These are phyloP conservation scores for Amphimallon solstitiale DNA, from an alignment of 2,888 invertebrate genomes.

Conservation along the genomic window DNA sequence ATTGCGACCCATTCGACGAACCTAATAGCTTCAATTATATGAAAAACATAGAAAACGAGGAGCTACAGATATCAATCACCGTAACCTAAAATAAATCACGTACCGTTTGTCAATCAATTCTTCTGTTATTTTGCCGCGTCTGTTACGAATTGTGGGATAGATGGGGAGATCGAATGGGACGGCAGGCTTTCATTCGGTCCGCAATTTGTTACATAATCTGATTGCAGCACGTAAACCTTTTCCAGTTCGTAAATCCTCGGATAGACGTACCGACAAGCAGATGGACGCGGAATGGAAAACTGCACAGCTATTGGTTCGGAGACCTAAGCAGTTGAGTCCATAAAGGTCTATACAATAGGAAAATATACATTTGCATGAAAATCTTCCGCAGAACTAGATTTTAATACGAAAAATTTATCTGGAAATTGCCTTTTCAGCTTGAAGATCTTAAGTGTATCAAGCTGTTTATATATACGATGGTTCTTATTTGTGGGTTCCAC, in stretches of 20 bases:
- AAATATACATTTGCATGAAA: too few species aligned
- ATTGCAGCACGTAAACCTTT: slow-evolving; percentile 13
- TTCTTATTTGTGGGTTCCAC: too few species aligned
- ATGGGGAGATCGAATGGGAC: not conserved
- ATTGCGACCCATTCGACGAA: not conserved
- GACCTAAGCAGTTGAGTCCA: too few species aligned
- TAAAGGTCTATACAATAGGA: too few species aligned
- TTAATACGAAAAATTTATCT: too few species aligned
- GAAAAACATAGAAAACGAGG: slow-evolving; percentile 2
- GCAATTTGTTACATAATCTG: slow-evolving; percentile 20
- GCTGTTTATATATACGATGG: too few species aligned
- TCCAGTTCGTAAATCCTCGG: slow-evolving; percentile 11
- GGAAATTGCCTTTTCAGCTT: too few species aligned
- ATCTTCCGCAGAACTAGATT: too few species aligned
- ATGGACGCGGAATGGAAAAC: not conserved
- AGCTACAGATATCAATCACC: slow-evolving; percentile 3
- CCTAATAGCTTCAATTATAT: slow-evolving; percentile 8
- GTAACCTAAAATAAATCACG: slow-evolving; percentile 7
- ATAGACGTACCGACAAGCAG: not conserved
- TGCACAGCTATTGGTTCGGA: too few species aligned
- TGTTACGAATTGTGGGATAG: not conserved
- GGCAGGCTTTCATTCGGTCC: slow-evolving; percentile 1
- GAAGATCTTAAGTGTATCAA: too few species aligned
- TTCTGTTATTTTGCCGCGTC: slow-evolving; percentile 3
- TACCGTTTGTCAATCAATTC: slow-evolving; percentile 11